Conservation (phyloP, 2,797 vertebrate genomes). For the Sphenopsis melanotis region DNA sequence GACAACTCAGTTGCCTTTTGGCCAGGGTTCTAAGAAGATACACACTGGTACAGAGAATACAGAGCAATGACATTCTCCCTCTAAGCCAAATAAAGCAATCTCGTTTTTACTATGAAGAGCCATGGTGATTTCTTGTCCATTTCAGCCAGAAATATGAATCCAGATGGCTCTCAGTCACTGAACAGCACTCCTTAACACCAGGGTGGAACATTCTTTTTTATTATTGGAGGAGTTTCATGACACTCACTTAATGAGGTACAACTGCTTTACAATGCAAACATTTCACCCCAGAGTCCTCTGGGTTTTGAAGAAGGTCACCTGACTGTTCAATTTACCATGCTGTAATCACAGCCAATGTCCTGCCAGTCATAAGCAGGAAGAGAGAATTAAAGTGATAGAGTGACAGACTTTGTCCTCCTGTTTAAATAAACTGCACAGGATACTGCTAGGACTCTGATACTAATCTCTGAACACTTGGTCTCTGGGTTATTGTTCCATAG, state of each 20-base stretch:
- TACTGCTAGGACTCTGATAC: background rate
- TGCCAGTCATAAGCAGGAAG: background rate
- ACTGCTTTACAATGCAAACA: background rate
- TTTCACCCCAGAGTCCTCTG: background rate
- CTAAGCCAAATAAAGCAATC: background rate
- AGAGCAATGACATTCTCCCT: background rate
- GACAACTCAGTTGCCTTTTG: background rate
- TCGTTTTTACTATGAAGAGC: background rate
- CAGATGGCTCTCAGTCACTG: background rate
- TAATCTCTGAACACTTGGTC: background rate
- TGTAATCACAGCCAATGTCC: background rate
- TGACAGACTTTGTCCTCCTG: background rate
- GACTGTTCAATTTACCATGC: background rate
- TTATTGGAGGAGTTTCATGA: background rate
- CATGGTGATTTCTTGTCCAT: background rate
- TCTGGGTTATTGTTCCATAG: background rate
- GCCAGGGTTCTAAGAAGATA: background rate
- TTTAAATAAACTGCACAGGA: background rate
- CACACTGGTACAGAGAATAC: background rate
- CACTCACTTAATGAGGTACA: background rate
- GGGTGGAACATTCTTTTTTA: background rate
- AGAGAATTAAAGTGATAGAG: background rate
- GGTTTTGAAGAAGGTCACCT: background rate
- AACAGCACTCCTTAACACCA: background rate
- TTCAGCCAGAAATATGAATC: background rate